Evolutionary conservation across 2,113 vertebrate species (phyloP).

Genomic region (Leucosticte australis): DNA sequence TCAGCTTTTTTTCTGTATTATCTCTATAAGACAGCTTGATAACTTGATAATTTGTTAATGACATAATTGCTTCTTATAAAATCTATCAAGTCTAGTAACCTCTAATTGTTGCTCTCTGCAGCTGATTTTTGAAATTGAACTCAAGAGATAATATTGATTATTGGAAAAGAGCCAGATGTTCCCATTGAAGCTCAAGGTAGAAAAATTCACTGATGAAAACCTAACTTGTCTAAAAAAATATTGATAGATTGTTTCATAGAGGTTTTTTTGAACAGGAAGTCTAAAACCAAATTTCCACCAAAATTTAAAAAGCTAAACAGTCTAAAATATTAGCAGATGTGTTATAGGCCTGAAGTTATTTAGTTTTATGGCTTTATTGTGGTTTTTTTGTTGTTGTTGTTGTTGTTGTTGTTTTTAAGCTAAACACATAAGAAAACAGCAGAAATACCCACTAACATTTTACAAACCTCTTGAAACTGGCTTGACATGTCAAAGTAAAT

Average conservation of each 20-base stretch:
- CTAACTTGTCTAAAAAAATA: not conserved
- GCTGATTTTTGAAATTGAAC: slow-evolving; percentile 37
- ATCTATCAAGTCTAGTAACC: slow-evolving; percentile 41
- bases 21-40: slow-evolving; percentile 39
- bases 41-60: slow-evolving; percentile 71
- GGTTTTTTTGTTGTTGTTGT: not conserved
- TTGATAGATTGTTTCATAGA: not conserved
- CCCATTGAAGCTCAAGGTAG: not conserved
- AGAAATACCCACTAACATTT: not conserved
- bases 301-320: not conserved
- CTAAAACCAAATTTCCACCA: not conserved
- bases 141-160: slow-evolving; percentile 46
- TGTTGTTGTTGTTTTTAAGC: not conserved
- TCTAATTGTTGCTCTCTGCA: slow-evolving; percentile 56
- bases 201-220: not conserved
- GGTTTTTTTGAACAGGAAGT: not conserved
- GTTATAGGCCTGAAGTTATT: not conserved
- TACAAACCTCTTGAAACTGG: not conserved
- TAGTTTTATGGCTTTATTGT: not conserved
- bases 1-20: slow-evolving; percentile 31
- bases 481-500: not conserved
- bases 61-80: slow-evolving; percentile 66
- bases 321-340: not conserved
- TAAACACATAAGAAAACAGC: not conserved
- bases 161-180: slow-evolving; percentile 22